phyloP scores from a whole-genome alignment of 1,140 invertebrate genomes.

The Tribolium madens region DNA sequence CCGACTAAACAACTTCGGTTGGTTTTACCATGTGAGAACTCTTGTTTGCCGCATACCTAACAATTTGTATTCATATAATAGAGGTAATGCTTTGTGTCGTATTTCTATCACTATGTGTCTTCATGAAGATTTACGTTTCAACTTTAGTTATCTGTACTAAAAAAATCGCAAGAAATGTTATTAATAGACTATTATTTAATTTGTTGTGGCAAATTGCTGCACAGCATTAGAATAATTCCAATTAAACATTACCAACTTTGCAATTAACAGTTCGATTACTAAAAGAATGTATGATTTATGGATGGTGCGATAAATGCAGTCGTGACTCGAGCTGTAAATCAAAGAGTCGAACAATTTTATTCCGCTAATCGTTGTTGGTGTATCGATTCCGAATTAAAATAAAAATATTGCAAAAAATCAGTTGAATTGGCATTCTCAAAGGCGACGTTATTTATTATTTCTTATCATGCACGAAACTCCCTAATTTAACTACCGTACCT shows the following conservation, averaged over 20 bases:
- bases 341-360: constrained; percentile 18
- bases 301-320: constrained; percentile 17
- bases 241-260: constrained; percentile 16
- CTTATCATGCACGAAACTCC: neutral
- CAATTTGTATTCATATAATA: constrained; percentile 42
- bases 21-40: constrained; percentile 44
- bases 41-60: constrained; percentile 39
- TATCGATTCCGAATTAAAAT: constrained; percentile 7
- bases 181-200: constrained; percentile 34
- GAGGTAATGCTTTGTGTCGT: constrained; percentile 11
- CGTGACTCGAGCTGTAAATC: constrained; percentile 27
- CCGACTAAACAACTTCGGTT: constrained; percentile 35
- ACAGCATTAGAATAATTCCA: constrained; percentile 30
- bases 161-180: constrained; percentile 18
- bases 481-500: neutral
- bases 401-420: constrained; percentile 25
- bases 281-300: constrained; percentile 34
- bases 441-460: constrained; percentile 6
- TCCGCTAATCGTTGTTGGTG: constrained; percentile 19
- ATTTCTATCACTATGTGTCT: constrained; percentile 26
- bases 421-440: neutral
- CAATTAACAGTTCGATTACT: constrained; percentile 20
- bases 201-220: constrained; percentile 25
- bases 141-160: neutral
- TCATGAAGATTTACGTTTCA: constrained; percentile 18